Evolutionary conservation across 1,140 invertebrate genomes (phyloP), one percentile per base, ranked within the genome.

Genomic region (Calephelis nemesis): DNA sequence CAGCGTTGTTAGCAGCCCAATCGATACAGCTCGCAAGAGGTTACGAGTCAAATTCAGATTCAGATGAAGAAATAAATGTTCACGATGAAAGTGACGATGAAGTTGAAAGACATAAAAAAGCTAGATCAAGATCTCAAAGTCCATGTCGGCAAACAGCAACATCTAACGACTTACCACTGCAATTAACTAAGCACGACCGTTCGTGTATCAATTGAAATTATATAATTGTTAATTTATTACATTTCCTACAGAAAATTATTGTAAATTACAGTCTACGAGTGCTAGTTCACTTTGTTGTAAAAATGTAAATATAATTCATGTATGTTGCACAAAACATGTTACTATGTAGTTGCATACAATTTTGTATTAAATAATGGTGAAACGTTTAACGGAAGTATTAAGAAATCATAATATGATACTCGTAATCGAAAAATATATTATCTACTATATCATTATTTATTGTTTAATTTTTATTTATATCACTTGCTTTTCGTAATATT

Each of bases 61-160:
- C 93, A 7, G 95, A 96, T 77, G 95, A 96, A 80, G 95, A 95
- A 78, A 96, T 95, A 81, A 94, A 95, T 76, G 94, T 95, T 3
- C 94, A 95, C 74, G 95, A 96, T 71, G 94, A 95, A 67, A 92
- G 90, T 66, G 92, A 92, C 45, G 84, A 88, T 49, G 92, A 92
- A 67, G 74, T 76, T 8, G 87, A 84, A 10, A 85, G 77, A 73
- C 79, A 78, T 62, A 81, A 75, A 64, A 78, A 74, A 71, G 73
- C 78, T n/a, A 79, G 79, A 62, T 89, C 90, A 45, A 82, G 87
- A 69, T 85, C 85, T 3, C 78, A 77, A 39, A 91, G 84, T 65
- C 88, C 90, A 48, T 72, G 71, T 67, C 77, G 81, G 42, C 81
- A 78, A 73, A 77, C 78, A 62, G 68, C 81, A 64, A 75, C 75